These are phyloP conservation scores for Gadus chalcogrammus DNA, from an alignment of 2,113 vertebrate genomes.

Conservation along the genomic window DNA sequence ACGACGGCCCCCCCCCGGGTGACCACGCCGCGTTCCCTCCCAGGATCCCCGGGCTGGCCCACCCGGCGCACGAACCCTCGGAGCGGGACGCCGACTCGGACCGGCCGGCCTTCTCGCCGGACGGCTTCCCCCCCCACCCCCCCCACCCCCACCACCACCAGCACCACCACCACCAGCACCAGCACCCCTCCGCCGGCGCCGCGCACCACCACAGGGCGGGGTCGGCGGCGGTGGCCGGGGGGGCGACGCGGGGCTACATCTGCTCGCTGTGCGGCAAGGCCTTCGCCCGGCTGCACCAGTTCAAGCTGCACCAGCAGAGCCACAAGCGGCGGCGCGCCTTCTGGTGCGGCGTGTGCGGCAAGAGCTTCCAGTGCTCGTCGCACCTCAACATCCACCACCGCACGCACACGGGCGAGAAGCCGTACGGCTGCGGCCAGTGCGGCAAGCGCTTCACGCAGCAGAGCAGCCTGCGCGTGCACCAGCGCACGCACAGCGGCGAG, in stretches of 20 bases:
- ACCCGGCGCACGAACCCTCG: rapidly evolving
- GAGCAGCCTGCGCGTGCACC: constrained; percentile 71
- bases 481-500: constrained; percentile 71
- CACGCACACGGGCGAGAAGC: constrained; percentile 71
- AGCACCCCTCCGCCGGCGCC: no score
- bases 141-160: no score
- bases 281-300: constrained; percentile 59
- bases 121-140: neutral
- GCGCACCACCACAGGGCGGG: constrained; percentile 18
- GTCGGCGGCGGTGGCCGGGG: neutral
- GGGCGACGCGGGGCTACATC: constrained; percentile 31
- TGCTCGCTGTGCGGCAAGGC: constrained; percentile 66
- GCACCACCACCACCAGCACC: no score
- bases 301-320: constrained; percentile 68
- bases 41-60: constrained; percentile 28
- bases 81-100: constrained; percentile 23
- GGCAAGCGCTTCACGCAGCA: constrained; percentile 72
- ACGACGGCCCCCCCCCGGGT: constrained; percentile 14
- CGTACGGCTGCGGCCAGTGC: constrained; percentile 63
- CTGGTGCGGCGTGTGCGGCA: constrained; percentile 67
- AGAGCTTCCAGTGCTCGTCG: constrained; percentile 68
- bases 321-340: constrained; percentile 65
- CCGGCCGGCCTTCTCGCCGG: neutral
- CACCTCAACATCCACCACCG: constrained; percentile 70
- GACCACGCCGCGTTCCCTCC: constrained; percentile 26